Base-by-base conservation (phyloP, 1,140 invertebrate species). In the Sycophila sp. region DNA sequence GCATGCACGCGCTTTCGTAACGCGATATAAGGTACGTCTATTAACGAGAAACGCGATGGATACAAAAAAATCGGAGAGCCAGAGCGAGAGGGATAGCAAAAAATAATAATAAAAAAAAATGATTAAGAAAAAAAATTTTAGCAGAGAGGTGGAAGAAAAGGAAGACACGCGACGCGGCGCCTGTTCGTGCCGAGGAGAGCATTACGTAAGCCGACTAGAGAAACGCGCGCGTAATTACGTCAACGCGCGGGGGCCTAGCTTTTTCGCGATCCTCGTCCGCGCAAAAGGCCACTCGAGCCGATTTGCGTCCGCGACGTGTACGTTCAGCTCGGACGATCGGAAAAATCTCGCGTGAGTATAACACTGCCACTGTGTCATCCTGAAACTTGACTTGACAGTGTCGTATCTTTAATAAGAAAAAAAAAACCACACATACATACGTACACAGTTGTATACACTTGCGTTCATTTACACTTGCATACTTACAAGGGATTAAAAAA, bases 361-460 rank as follows among this genome's bases (percentile, higher is more conserved):
- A 45, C 59, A 70, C 68, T 70, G 68, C 68, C 68, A 63, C 60
- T 58, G 51, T 64, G 59, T 70, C 59, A 45, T 56, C 59, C 47
- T 64, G 49, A 70, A 70, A 32, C 17, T 63, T 63, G 28, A 64
- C 60, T 47, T 51, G 11, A 70, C 68, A 62, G 59, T 56, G 60
- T 64, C 60, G 32, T 69, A 51, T 34, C 66, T 59, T 60, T 51
- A 55, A 55, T 15, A 30, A 6, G 7, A 55, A 30, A 17, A n/a
- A 55, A 34, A 30, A 11, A n/a, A 55, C 0, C 36, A 51, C 49
- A 26, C 19, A 51, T 32, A 53, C 32, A 65, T 3, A 49, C 13
- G 30, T 8, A 53, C 62, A 64, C 32, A 17, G 38, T n/a, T n/a
- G n/a, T n/a, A n/a, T 15, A 53, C 22, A 45, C 2, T 17, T 42